phyloP scores from a whole-genome alignment of 2,888 invertebrate genomes.

The Lasioglossum vierecki region DNA sequence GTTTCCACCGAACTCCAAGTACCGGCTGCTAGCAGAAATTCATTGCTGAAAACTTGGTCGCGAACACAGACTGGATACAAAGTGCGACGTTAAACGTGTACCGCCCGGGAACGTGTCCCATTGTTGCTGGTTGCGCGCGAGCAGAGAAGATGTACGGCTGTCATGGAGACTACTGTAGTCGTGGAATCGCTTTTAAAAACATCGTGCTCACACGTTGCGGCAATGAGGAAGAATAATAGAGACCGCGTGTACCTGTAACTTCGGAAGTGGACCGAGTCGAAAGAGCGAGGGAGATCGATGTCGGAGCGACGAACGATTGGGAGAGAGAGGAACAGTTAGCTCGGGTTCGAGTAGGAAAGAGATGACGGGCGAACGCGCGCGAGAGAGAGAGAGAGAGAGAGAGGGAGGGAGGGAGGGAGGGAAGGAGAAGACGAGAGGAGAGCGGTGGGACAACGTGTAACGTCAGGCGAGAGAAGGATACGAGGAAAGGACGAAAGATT shows the following conservation, averaged over 20 bases:
- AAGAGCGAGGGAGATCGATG: conserved; percentile 23
- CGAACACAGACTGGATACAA: not conserved
- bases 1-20: not conserved
- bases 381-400: not conserved
- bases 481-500: conserved; percentile 27
- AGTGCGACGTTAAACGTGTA: conserved; percentile 4
- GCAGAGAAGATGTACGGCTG: not conserved
- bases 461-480: conserved; percentile 17
- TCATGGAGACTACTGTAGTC: not conserved
- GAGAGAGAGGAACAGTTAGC: not conserved
- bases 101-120: not conserved
- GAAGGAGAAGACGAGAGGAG: not conserved
- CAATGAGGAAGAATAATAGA: conserved; percentile 38
- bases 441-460: not conserved
- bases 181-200: conserved; percentile 10
- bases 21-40: not conserved
- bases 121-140: not conserved
- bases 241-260: conserved; percentile 52
- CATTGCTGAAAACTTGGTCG: conserved; percentile 17
- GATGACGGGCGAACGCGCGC: not conserved
- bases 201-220: conserved; percentile 20
- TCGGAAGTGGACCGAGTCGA: conserved; percentile 48
- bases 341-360: not conserved
- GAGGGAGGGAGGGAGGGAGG: not conserved
- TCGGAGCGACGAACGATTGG: not conserved